phyloP scores from a whole-genome alignment of 2,797 vertebrate species.

The Miichthys miiuy region DNA sequence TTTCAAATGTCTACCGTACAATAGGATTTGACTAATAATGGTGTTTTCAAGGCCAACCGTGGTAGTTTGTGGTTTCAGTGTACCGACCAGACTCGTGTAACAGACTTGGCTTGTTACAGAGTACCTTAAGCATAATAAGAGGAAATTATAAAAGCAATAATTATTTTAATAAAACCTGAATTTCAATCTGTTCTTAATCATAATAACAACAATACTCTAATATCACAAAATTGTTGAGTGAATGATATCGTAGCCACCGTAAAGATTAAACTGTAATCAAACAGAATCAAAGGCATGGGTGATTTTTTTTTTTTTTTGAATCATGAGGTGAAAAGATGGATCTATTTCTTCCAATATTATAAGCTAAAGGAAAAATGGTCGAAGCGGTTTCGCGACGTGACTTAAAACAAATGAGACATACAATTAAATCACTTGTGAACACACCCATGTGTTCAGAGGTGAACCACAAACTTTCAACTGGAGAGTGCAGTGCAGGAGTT shows the following conservation, averaged over 20 bases:
- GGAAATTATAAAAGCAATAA: slow-evolving; percentile 9
- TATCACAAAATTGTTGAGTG: background rate
- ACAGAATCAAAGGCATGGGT: too few relatives aligned
- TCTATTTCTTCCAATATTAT: background rate
- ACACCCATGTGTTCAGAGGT: background rate
- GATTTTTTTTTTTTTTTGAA: too few relatives aligned
- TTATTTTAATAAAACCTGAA: slow-evolving; percentile 14
- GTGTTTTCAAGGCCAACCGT: slow-evolving; percentile 8
- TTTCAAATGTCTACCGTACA: slow-evolving; percentile 38
- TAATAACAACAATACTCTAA: background rate
- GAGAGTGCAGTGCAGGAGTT: background rate
- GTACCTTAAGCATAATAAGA: background rate
- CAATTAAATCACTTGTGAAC: background rate
- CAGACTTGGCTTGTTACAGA: background rate
- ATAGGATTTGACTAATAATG: slow-evolving; percentile 44
- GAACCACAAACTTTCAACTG: background rate
- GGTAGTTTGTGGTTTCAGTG: slow-evolving; percentile 39
- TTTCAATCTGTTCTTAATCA: background rate
- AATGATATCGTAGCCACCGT: background rate
- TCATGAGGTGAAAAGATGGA: background rate
- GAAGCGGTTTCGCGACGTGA: background rate
- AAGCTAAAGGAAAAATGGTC: background rate
- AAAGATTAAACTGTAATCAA: background rate
- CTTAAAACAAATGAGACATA: too few relatives aligned
- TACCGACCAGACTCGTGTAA: slow-evolving; percentile 14